Percentiles rank a stretch among this genome's conserved stretches.
Evolutionary conservation across 2,113 vertebrate species (phyloP).

Genomic region (Ascaphus truei): DNA sequence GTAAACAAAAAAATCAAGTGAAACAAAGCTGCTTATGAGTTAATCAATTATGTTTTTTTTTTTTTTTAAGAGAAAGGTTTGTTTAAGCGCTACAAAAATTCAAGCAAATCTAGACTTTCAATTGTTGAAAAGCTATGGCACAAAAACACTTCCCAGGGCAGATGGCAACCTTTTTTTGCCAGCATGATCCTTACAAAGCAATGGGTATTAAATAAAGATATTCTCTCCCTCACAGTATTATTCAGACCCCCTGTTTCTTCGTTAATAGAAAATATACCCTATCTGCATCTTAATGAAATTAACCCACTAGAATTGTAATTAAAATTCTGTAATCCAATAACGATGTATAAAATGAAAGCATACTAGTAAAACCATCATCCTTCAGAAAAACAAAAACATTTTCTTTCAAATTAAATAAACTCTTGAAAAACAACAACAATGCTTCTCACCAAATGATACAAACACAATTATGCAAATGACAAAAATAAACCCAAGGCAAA

Average conservation of each 20-base stretch:
- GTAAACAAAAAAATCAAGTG: too few relatives aligned
- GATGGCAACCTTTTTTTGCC: slow-evolving; percentile 9
- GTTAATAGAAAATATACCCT: slow-evolving; percentile 31
- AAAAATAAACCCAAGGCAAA: neutral
- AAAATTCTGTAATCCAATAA: slow-evolving; percentile 30
- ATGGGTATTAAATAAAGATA: slow-evolving; percentile 34
- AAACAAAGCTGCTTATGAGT: too few relatives aligned
- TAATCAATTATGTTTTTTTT: too few relatives aligned
- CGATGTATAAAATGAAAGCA: slow-evolving; percentile 7
- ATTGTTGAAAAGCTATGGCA: neutral
- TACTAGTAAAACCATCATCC: neutral
- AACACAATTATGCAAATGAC: neutral
- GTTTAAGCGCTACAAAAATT: too few relatives aligned
- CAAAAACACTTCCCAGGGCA: neutral
- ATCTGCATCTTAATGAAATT: slow-evolving; percentile 32
- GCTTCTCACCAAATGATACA: neutral
- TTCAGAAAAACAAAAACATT: neutral
- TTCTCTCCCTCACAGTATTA: slow-evolving; percentile 19
- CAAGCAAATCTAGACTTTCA: neutral
- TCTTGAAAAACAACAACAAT: neutral
- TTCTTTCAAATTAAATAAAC: neutral
- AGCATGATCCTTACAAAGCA: slow-evolving; percentile 27
- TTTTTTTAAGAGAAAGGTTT: too few relatives aligned
- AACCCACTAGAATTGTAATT: slow-evolving; percentile 26
- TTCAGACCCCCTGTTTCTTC: slow-evolving; percentile 24